Conservation (phyloP, 2,888 invertebrate genomes). For the Eledona agricola region DNA sequence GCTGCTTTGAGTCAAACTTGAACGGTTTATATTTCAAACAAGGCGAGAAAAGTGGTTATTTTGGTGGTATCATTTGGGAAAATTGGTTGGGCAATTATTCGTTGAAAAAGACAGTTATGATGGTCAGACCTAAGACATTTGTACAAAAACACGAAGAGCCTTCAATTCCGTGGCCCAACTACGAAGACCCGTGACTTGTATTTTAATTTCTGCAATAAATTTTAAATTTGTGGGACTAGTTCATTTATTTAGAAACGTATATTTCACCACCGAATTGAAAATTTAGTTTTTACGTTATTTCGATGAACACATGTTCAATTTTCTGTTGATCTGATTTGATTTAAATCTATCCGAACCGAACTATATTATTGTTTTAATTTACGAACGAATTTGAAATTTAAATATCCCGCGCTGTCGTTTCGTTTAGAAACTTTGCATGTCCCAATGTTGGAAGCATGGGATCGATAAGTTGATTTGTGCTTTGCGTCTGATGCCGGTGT, state of each 20-base stretch:
- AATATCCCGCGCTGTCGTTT: slow-evolving; percentile 6
- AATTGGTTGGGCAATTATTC: slow-evolving; percentile 68
- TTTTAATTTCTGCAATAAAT: too few relatives aligned
- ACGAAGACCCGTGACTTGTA: slow-evolving; percentile 45
- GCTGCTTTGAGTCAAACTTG: slow-evolving; percentile 68
- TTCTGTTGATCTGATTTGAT: too few relatives aligned
- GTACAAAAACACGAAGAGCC: slow-evolving; percentile 6
- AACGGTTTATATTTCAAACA: slow-evolving; percentile 65
- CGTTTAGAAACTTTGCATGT: not conserved
- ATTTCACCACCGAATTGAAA: too few relatives aligned
- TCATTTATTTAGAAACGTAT: too few relatives aligned
- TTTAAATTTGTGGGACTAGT: too few relatives aligned
- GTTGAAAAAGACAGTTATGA: slow-evolving; percentile 65
- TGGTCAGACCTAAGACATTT: slow-evolving; percentile 55
- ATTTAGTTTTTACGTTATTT: too few relatives aligned
- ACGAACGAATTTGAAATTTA: too few relatives aligned
- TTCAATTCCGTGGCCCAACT: slow-evolving; percentile 29
- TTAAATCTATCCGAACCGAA: too few relatives aligned
- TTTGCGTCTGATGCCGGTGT: slow-evolving; percentile 28
- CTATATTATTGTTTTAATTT: too few relatives aligned
- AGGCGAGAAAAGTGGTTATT: slow-evolving; percentile 62
- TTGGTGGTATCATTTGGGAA: slow-evolving; percentile 68
- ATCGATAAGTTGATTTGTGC: slow-evolving; percentile 19
- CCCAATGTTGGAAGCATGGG: slow-evolving; percentile 11
- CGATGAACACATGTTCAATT: too few relatives aligned